phyloP scores from a whole-genome alignment of 1,140 invertebrate genomes.

The Drosophila bocki region DNA sequence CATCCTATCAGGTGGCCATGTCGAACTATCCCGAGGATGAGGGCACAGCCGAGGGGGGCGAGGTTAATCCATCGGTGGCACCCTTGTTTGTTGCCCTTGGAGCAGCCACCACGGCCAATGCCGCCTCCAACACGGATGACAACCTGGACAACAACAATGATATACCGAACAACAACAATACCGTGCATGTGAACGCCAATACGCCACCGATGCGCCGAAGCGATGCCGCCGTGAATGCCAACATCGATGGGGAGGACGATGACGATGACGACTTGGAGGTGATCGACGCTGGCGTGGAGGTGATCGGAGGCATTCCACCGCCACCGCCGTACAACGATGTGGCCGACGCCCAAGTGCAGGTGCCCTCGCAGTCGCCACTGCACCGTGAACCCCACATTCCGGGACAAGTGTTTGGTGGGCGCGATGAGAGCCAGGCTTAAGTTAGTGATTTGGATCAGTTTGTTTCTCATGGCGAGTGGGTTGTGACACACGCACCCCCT shows the following conservation, averaged over 20 bases:
- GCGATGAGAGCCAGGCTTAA: constrained; percentile 80
- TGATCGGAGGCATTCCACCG: constrained; percentile 52
- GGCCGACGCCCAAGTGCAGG: constrained; percentile 50
- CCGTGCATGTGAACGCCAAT: constrained; percentile 80
- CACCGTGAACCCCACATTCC: constrained; percentile 60
- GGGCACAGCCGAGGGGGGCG: constrained; percentile 36
- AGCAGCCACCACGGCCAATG: constrained; percentile 34
- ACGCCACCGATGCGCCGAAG: constrained; percentile 80
- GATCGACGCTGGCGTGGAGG: constrained; percentile 53
- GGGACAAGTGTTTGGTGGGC: constrained; percentile 60
- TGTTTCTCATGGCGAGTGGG: constrained; percentile 55
- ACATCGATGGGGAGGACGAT: constrained; percentile 40
- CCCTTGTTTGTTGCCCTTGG: constrained; percentile 66
- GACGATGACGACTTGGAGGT: constrained; percentile 68
- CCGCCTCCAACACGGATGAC: constrained; percentile 46
- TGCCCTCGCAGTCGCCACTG: constrained; percentile 52
- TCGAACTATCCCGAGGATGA: constrained; percentile 73
- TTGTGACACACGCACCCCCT: constrained; percentile 29
- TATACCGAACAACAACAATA: constrained; percentile 80
- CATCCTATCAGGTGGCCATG: constrained; percentile 88
- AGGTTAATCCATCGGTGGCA: constrained; percentile 31
- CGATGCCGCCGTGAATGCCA: constrained; percentile 48
- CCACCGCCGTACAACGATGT: constrained; percentile 75
- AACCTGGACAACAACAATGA: constrained; percentile 82
- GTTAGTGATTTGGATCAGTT: constrained; percentile 59